Conservation (phyloP, 2,797 vertebrate species). For the Alfaro cultratus region DNA sequence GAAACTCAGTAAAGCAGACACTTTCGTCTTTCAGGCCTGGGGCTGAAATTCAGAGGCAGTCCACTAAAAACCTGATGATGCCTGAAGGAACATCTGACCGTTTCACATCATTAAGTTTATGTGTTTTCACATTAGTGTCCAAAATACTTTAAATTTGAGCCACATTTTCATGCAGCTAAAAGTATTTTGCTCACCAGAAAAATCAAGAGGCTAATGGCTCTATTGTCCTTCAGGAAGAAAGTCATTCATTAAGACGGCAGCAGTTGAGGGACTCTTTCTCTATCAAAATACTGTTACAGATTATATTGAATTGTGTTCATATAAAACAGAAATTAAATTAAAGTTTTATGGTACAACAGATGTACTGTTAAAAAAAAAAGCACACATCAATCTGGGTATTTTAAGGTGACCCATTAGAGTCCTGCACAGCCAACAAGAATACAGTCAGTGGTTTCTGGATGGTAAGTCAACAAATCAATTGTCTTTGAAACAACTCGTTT, state of each 20-base stretch:
- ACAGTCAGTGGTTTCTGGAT: too few species aligned
- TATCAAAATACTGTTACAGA: background rate
- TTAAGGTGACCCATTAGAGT: too few species aligned
- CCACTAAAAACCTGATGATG: slow-evolving; percentile 4
- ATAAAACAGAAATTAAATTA: background rate
- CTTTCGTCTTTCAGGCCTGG: slow-evolving; percentile 7
- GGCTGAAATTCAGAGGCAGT: slow-evolving; percentile 3
- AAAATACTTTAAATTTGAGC: background rate
- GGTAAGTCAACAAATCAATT: too few species aligned
- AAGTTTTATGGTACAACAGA: too few species aligned
- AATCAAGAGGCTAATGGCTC: background rate
- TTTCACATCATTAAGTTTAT: background rate
- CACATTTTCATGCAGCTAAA: background rate
- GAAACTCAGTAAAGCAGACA: slow-evolving; percentile 14
- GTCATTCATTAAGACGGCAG: background rate
- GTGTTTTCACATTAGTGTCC: background rate
- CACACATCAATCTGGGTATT: too few species aligned
- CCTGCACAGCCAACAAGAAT: too few species aligned
- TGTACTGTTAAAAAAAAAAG: too few species aligned
- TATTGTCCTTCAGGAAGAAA: background rate
- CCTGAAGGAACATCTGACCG: slow-evolving; percentile 1
- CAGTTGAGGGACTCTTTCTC: background rate
- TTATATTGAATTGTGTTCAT: background rate
- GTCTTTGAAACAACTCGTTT: too few species aligned
- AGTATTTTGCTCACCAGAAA: background rate